A percentile compares a stretch with the other conserved stretches of the same genome.
Conservation (phyloP, 2,797 vertebrate species). For the Hirundo rustica region DNA sequence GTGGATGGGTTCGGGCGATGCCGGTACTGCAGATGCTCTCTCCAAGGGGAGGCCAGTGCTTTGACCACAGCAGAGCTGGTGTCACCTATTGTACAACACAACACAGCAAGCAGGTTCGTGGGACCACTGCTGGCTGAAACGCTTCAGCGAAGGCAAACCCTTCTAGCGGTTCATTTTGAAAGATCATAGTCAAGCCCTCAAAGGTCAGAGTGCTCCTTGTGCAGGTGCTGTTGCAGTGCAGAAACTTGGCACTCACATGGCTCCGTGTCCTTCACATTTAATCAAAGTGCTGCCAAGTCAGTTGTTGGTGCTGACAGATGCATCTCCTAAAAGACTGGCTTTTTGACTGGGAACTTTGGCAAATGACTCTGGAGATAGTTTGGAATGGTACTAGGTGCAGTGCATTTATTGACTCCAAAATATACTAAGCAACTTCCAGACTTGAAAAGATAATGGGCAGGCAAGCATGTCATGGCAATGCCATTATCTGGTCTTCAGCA, state of each 20-base stretch:
- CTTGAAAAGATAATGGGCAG: neutral
- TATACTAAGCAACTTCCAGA: neutral
- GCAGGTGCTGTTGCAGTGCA: neutral
- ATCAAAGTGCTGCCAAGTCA: neutral
- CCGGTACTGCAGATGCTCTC: neutral
- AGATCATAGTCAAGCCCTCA: neutral
- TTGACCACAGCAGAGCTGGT: neutral
- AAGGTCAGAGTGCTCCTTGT: neutral
- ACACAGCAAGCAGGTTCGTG: rapidly evolving
- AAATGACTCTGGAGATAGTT: neutral
- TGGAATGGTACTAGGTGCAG: neutral
- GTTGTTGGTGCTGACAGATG: neutral
- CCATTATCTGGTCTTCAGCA: neutral
- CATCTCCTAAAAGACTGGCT: neutral
- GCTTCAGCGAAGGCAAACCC: neutral
- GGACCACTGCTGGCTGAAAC: neutral
- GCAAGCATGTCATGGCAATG: neutral
- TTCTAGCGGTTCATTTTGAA: neutral
- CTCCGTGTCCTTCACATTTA: neutral
- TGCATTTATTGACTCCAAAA: neutral
- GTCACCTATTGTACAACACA: rapidly evolving
- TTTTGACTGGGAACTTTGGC: neutral
- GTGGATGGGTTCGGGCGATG: neutral
- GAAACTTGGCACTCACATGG: rapidly evolving
- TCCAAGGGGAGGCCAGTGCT: neutral